These are phyloP conservation scores for Leguminivora glycinivorella DNA, from an alignment of 1,140 invertebrate genomes.

Conservation along the genomic window DNA sequence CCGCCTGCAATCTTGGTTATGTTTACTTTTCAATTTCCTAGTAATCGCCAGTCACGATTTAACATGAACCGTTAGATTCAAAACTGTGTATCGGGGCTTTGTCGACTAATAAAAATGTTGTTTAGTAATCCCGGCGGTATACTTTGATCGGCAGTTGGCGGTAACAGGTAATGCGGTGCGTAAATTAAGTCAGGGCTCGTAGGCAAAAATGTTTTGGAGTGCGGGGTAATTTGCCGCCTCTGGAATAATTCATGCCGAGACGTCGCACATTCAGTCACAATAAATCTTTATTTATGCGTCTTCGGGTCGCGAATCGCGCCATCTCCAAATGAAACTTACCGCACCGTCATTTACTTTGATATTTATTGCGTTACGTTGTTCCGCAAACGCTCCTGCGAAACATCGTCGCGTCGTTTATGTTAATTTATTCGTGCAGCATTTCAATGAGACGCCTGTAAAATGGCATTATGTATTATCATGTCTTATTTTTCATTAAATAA, in stretches of 20 bases:
- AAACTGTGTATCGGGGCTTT: slow-evolving; percentile 13
- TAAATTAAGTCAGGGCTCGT: slow-evolving; percentile 11
- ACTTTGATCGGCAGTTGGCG: no score
- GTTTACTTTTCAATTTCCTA: slow-evolving; percentile 63
- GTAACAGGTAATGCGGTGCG: background rate
- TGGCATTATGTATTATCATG: slow-evolving; percentile 57
- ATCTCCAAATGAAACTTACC: slow-evolving; percentile 41
- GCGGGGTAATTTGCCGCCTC: slow-evolving; percentile 14
- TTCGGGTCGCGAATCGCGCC: slow-evolving; percentile 30
- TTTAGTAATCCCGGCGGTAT: slow-evolving; percentile 6
- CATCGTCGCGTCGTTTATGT: slow-evolving; percentile 56
- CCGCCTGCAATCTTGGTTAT: slow-evolving; percentile 56
- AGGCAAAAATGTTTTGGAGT: slow-evolving; percentile 13
- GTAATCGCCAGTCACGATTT: slow-evolving; percentile 66
- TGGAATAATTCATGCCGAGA: background rate
- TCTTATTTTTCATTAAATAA: slow-evolving; percentile 55
- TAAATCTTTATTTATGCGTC: slow-evolving; percentile 34
- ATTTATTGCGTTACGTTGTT: slow-evolving; percentile 54
- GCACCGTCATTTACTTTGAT: slow-evolving; percentile 46
- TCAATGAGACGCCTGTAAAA: slow-evolving; percentile 59
- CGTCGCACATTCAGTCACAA: slow-evolving; percentile 14
- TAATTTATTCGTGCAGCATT: slow-evolving; percentile 74
- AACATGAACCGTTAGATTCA: slow-evolving; percentile 54
- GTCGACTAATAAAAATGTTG: slow-evolving; percentile 19
- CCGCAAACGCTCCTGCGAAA: slow-evolving; percentile 48